phyloP scores from a whole-genome alignment of 2,113 vertebrate species.

The Tauraco erythrolophus region DNA sequence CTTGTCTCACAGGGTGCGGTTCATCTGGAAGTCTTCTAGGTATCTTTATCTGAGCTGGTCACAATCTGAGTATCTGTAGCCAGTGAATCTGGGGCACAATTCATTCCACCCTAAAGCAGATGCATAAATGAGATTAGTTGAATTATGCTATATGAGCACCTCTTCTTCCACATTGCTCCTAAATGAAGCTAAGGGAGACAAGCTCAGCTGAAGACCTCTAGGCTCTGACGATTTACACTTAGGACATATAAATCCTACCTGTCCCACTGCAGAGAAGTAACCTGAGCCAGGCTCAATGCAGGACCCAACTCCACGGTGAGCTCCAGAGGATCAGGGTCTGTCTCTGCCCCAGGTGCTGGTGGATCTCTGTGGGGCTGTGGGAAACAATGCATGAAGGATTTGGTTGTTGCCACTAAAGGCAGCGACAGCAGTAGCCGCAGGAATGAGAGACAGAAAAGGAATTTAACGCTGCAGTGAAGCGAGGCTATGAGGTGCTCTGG shows the following conservation, averaged over 20 bases:
- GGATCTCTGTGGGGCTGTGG: not conserved
- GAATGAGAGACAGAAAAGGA: not conserved
- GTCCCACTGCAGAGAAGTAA: not conserved
- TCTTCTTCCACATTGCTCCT: not conserved
- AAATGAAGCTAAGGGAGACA: not conserved
- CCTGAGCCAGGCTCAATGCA: not conserved
- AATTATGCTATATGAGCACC: not conserved
- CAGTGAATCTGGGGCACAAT: not conserved
- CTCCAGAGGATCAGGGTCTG: not conserved
- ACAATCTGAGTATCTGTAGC: not conserved
- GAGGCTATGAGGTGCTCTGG: not conserved
- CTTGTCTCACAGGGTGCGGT: not conserved
- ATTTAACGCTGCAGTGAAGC: accelerated
- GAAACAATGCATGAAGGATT: not conserved
- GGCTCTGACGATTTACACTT: not conserved
- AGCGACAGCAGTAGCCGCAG: not conserved
- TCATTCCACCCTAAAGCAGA: not conserved
- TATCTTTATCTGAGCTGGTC: not conserved
- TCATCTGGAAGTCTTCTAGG: not conserved
- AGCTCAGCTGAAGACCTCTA: not conserved
- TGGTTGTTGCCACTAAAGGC: not conserved
- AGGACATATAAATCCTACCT: not conserved
- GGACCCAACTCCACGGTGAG: not conserved
- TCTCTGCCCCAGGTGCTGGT: not conserved
- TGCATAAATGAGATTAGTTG: not conserved